Percentiles rank a stretch among this genome's conserved stretches.
Conservation (phyloP, 2,113 vertebrate species). For the Paramisgurnus dabryanus region DNA sequence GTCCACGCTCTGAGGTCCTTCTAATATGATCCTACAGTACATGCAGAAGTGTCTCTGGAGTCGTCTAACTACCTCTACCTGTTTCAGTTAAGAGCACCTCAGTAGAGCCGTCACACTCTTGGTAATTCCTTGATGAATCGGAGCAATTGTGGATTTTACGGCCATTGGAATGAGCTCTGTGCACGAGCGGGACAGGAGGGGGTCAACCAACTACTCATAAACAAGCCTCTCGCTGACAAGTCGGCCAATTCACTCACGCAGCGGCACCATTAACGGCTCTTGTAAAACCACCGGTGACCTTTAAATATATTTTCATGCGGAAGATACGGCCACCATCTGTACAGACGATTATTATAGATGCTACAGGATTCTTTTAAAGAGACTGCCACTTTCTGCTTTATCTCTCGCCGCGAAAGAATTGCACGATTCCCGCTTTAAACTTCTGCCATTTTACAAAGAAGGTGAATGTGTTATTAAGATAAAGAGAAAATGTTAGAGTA, state of each 20-base stretch:
- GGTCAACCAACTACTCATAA: constrained; percentile 66
- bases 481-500: constrained; percentile 8
- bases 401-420: constrained; percentile 25
- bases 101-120: constrained; percentile 58
- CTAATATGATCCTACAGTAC: background rate
- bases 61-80: constrained; percentile 54
- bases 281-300: constrained; percentile 73
- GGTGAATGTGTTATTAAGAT: background rate
- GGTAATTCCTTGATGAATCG: constrained; percentile 72
- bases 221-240: constrained; percentile 70
- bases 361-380: constrained; percentile 33
- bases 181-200: constrained; percentile 48
- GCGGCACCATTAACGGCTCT: constrained; percentile 65
- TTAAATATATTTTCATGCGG: constrained; percentile 66
- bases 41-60: constrained; percentile 2
- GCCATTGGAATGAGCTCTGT: constrained; percentile 62
- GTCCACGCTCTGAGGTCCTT: background rate
- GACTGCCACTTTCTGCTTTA: constrained; percentile 29
- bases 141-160: constrained; percentile 71
- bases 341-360: constrained; percentile 62
- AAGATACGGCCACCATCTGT: constrained; percentile 56
- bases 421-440: constrained; percentile 49
- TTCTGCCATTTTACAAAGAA: constrained; percentile 45
- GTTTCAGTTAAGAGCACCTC: constrained; percentile 48
- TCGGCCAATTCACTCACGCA: constrained; percentile 66